Evolutionary conservation across 2,888 invertebrate species (phyloP).

Genomic region (Alitta virens): DNA sequence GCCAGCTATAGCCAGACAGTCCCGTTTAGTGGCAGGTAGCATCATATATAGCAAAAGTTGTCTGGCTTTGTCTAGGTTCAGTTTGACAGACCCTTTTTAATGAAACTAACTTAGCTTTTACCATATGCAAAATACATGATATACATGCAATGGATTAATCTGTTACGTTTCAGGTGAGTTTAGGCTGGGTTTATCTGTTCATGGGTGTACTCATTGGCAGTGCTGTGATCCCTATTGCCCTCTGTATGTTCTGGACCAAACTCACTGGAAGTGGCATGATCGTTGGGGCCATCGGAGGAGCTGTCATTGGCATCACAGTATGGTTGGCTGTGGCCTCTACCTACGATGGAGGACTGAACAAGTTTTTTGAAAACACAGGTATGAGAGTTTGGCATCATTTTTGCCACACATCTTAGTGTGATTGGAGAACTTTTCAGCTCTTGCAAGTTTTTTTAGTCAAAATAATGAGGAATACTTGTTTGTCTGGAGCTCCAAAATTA

Average conservation of each 20-base stretch:
- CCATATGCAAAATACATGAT: too few relatives aligned
- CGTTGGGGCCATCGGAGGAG: conserved; percentile 48
- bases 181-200: conserved; percentile 55
- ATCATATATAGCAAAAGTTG: too few relatives aligned
- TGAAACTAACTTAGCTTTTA: too few relatives aligned
- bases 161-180: conserved; percentile 36
- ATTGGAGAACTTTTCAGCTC: too few relatives aligned
- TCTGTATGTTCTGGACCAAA: conserved; percentile 53
- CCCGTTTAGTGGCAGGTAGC: too few relatives aligned
- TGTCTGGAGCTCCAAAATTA: too few relatives aligned
- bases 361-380: conserved; percentile 45
- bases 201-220: conserved; percentile 57
- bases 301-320: conserved; percentile 42
- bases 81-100: too few relatives aligned
- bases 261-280: conserved; percentile 52
- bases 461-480: too few relatives aligned
- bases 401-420: neutral
- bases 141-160: neutral
- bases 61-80: too few relatives aligned
- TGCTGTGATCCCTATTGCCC: conserved; percentile 53
- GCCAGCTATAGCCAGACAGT: too few relatives aligned
- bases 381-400: neutral
- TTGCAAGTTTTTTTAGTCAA: too few relatives aligned
- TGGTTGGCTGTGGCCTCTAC: conserved; percentile 52
- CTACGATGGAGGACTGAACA: conserved; percentile 43